Percentiles rank a stretch among this genome's conserved stretches.
Conservation (phyloP, 2,888 invertebrate species). For the Ichneumoninae sp. region DNA sequence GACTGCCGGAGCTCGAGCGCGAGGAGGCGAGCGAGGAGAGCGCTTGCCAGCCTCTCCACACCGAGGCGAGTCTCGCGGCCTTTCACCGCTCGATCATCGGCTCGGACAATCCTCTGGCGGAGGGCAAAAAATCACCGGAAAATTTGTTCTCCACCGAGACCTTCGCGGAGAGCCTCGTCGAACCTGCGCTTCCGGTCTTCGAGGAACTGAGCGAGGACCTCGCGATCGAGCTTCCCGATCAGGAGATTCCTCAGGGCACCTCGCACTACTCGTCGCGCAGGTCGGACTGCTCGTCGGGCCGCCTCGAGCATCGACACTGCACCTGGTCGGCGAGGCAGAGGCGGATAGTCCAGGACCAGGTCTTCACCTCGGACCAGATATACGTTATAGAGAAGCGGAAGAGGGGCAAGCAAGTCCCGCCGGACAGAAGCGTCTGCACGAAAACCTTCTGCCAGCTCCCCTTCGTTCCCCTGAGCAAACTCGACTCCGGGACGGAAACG, state of each 20-base stretch:
- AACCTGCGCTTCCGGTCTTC: slow-evolving; percentile 38
- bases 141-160: slow-evolving; percentile 44
- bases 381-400: slow-evolving; percentile 69
- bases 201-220: slow-evolving; percentile 16
- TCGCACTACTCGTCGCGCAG: slow-evolving; percentile 63
- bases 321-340: slow-evolving; percentile 38
- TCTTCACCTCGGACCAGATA: slow-evolving; percentile 63
- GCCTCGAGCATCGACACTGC: slow-evolving; percentile 65
- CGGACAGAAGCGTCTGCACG: slow-evolving; percentile 37
- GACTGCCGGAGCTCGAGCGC: background rate
- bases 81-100: slow-evolving; percentile 25
- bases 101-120: slow-evolving; percentile 35
- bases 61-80: background rate
- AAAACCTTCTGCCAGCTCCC: slow-evolving; percentile 64
- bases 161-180: slow-evolving; percentile 26
- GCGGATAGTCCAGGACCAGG: slow-evolving; percentile 45
- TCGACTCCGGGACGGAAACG: slow-evolving; percentile 23
- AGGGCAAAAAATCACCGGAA: slow-evolving; percentile 24
- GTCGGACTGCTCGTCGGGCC: slow-evolving; percentile 51
- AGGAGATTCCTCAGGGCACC: background rate
- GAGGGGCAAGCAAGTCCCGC: slow-evolving; percentile 22
- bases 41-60: background rate
- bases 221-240: background rate
- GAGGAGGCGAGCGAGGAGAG: background rate
- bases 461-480: slow-evolving; percentile 60